Conservation (phyloP, 2,888 invertebrate genomes). For the Scaptomyza caliginosa region DNA sequence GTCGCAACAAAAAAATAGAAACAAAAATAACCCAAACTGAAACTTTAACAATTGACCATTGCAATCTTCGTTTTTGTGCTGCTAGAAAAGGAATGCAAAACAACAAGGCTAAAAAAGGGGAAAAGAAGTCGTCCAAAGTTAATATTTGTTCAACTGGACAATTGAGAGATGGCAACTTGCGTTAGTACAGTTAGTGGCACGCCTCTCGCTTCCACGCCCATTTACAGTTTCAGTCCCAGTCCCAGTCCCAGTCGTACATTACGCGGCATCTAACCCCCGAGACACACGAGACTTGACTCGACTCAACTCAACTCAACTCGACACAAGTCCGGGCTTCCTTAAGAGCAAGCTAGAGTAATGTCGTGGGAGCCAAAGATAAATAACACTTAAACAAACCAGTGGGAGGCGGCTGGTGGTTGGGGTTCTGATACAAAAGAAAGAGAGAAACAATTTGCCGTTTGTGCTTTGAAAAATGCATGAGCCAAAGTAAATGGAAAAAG, state of each 20-base stretch:
- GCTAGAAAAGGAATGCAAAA: conserved; percentile 43
- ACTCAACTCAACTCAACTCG: conserved; percentile 16
- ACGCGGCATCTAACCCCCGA: conserved; percentile 45
- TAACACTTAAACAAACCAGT: conserved; percentile 72
- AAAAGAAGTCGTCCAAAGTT: conserved; percentile 65
- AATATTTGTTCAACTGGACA: conserved; percentile 76
- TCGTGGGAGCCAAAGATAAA: conserved; percentile 77
- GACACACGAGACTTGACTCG: conserved; percentile 44
- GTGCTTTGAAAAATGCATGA: conserved; percentile 80
- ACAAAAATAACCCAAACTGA: conserved; percentile 1
- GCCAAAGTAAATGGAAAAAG: conserved; percentile 80
- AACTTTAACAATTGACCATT: conserved; percentile 50
- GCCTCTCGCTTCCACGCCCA: conserved; percentile 14
- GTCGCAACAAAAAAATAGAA: neutral
- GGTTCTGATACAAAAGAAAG: conserved; percentile 13
- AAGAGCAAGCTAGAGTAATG: conserved; percentile 74
- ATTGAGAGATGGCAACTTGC: conserved; percentile 58
- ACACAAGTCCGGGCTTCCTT: conserved; percentile 29
- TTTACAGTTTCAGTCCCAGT: conserved; percentile 5
- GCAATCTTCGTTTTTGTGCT: conserved; percentile 13
- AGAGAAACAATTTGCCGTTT: conserved; percentile 79
- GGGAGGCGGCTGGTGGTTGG: conserved; percentile 3
- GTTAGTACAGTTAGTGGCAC: conserved; percentile 10
- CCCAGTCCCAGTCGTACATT: conserved; percentile 51
- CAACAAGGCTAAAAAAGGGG: conserved; percentile 47